These are phyloP conservation scores for Lophochroa leadbeateri DNA, from an alignment of 2,113 vertebrate genomes.

Conservation along the genomic window DNA sequence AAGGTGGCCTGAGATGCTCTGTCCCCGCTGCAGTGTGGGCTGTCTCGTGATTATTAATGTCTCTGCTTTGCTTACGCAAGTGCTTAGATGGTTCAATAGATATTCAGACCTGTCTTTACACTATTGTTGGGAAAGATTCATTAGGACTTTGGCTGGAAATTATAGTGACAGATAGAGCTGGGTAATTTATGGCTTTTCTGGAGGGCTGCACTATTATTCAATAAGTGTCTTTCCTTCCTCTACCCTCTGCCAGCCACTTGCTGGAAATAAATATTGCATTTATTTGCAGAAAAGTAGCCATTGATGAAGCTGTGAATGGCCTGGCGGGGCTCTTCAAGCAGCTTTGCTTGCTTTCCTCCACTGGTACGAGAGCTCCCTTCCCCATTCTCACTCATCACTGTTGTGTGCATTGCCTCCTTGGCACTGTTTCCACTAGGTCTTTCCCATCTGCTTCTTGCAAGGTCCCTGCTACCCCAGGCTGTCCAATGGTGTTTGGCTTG, in stretches of 20 bases:
- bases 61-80: slow-evolving; percentile 65
- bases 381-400: neutral
- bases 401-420: rapidly evolving
- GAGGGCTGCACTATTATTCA: slow-evolving; percentile 69
- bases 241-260: slow-evolving; percentile 55
- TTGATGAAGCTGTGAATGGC: neutral
- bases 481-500: neutral
- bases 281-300: slow-evolving; percentile 58
- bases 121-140: slow-evolving; percentile 75
- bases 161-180: slow-evolving; percentile 65
- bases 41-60: slow-evolving; percentile 55
- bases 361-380: neutral
- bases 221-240: slow-evolving; percentile 68
- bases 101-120: slow-evolving; percentile 66
- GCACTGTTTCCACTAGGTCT: neutral
- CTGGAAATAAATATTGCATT: slow-evolving; percentile 68
- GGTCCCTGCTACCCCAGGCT: neutral
- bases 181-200: slow-evolving; percentile 71
- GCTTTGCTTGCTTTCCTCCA: neutral
- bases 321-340: rapidly evolving
- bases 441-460: neutral
- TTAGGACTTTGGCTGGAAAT: slow-evolving; percentile 69
- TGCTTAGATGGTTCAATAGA: slow-evolving; percentile 67
- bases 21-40: neutral
- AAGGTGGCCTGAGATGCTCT: neutral